Base-by-base conservation (phyloP, 2,888 invertebrate species). In the Argyra leucocephala region DNA sequence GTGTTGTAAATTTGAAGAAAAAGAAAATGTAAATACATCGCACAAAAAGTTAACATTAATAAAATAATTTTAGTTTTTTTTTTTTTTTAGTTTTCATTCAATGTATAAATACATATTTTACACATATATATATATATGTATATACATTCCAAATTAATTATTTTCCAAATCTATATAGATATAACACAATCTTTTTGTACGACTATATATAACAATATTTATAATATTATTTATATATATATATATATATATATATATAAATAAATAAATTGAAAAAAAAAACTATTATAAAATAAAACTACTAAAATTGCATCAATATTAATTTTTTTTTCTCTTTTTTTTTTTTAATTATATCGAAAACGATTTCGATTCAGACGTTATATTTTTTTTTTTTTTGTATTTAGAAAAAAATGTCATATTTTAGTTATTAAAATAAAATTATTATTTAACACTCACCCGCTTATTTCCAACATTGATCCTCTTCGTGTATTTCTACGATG, bases 381-480 rank as follows among this genome's bases (percentile, higher is more conserved):
- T 22, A 57, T 57, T 57, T 57, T 22, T 22, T 58, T 22, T 15
- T 58, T 15, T 22, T 58, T 9, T 37, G 21, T 64, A n/a, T 21
- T 58, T n/a, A 37, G 57, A 48, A 61, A 63, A 63, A 67, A 66
- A 48, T 12, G n/a, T 12, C n/a, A 31, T n/a, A n/a, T n/a, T n/a
- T n/a, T n/a, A n/a, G n/a, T n/a, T n/a, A n/a, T n/a, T n/a, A n/a
- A 67, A 67, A 64, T 37, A 64, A 65, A 48, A 60, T 63, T 65
- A 65, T 48, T 22, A 15, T 65, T 23, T n/a, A 31, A 67, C 37
- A 83, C 86, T 78, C 81, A 88, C 88, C 88, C 88, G 74, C 87
- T 88, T 64, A 91, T 82, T 77, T 92, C 91, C 76, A 91, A 82
- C 89, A 91, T 89, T 63, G 91, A 91, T 70, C 90, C 90, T 71